These are phyloP conservation scores for Leptinotarsa juncta DNA, from an alignment of 2,888 invertebrate species.

Conservation along the genomic window DNA sequence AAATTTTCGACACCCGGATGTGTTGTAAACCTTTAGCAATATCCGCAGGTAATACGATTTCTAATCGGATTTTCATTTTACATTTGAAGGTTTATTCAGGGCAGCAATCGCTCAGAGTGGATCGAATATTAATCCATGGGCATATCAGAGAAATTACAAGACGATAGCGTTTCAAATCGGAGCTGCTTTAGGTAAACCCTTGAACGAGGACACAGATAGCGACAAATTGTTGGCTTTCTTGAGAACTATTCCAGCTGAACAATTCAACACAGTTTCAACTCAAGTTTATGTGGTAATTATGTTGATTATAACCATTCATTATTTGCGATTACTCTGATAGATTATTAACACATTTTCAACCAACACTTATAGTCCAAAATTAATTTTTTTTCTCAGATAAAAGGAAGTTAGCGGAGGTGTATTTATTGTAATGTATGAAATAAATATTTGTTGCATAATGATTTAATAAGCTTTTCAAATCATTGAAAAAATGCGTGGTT, in stretches of 20 bases:
- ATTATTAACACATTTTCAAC: no score
- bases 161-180: constrained; percentile 52
- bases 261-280: constrained; percentile 37
- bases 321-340: no score
- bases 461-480: no score
- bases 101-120: constrained; percentile 61
- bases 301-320: not conserved
- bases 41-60: not conserved
- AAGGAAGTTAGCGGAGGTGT: no score
- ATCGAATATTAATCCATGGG: no score
- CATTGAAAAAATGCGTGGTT: no score
- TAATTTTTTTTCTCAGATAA: no score
- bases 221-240: constrained; percentile 46
- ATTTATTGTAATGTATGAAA: no score
- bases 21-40: not conserved
- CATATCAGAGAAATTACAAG: constrained; percentile 56
- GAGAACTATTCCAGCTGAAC: constrained; percentile 44
- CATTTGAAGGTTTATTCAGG: constrained; percentile 52
- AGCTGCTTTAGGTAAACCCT: constrained; percentile 49
- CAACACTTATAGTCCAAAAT: no score
- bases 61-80: not conserved
- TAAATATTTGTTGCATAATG: no score
- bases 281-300: not conserved
- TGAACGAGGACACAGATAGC: constrained; percentile 42
- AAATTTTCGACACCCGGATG: no score